phyloP scores from a whole-genome alignment of 2,797 vertebrate genomes.

The Clarias pachynema region DNA sequence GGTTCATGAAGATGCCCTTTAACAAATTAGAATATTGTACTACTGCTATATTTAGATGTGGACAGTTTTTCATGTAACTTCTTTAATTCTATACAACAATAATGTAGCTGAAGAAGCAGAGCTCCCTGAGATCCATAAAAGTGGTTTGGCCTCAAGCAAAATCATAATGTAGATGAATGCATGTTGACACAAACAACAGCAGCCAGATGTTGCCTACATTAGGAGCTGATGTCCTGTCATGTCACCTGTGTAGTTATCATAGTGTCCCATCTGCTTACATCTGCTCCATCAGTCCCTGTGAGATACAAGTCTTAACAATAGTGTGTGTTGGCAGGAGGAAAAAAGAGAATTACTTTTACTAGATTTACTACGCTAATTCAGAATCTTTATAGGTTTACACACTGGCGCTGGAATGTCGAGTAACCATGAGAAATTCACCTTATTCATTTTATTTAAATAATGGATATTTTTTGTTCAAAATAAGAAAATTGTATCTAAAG shows the following conservation, averaged over 20 bases:
- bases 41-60: not conserved
- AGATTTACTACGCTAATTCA: not conserved
- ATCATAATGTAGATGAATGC: slow-evolving; percentile 59
- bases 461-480: not conserved
- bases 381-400: not conserved
- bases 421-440: not conserved
- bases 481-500: not conserved
- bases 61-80: not conserved
- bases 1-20: not conserved
- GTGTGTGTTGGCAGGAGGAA: not conserved
- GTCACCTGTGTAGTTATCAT: slow-evolving; percentile 70
- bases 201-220: slow-evolving; percentile 82
- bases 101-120: not conserved
- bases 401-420: not conserved
- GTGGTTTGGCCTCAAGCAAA: slow-evolving; percentile 64
- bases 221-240: slow-evolving; percentile 74
- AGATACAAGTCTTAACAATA: slow-evolving; percentile 39
- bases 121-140: slow-evolving; percentile 27
- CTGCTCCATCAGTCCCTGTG: slow-evolving; percentile 69
- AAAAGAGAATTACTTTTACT: not conserved
- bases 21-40: not conserved
- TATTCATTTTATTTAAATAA: not conserved
- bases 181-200: slow-evolving; percentile 65
- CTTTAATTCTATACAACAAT: not conserved
- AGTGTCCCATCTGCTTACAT: slow-evolving; percentile 73